Percentiles rank a stretch among this genome's conserved stretches.
Evolutionary conservation across 2,797 vertebrate genomes (phyloP).

Genomic region (Serranus cabrilla): DNA sequence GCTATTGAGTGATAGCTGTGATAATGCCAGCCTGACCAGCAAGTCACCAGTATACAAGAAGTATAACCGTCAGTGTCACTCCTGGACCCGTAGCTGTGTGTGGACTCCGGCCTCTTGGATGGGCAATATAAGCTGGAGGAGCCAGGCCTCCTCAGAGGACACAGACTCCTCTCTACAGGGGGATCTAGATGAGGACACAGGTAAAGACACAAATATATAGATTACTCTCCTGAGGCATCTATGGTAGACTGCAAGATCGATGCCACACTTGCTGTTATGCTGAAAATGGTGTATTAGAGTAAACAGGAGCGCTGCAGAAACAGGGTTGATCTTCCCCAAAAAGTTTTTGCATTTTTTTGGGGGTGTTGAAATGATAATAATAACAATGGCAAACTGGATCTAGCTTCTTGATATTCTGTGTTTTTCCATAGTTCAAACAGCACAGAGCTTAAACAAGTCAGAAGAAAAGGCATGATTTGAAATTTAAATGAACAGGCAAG

Average conservation of each 20-base stretch:
- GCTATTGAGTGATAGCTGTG: constrained; percentile 43
- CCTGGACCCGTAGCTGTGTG: constrained; percentile 43
- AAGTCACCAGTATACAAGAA: constrained; percentile 14
- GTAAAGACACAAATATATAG: constrained; percentile 66
- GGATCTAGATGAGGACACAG: constrained; percentile 80
- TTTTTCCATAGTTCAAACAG: constrained; percentile 2
- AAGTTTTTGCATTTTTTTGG: constrained; percentile 5
- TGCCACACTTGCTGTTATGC: background rate
- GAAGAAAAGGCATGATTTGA: constrained; percentile 9
- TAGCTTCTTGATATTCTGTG: background rate
- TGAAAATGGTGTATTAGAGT: constrained; percentile 1
- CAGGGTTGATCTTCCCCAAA: background rate
- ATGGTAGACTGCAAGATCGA: background rate
- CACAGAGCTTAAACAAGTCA: background rate
- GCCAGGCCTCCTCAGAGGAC: constrained; percentile 78
- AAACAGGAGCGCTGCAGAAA: constrained; percentile 2
- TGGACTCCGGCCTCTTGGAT: constrained; percentile 69
- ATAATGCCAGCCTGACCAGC: constrained; percentile 53
- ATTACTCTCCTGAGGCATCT: background rate
- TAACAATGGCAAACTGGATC: background rate
- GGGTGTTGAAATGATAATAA: background rate
- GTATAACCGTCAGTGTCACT: constrained; percentile 19
- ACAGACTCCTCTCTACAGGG: constrained; percentile 74
- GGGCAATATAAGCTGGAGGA: constrained; percentile 85
- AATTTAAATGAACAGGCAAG: constrained; percentile 22